phyloP scores from a whole-genome alignment of 2,113 vertebrate species.

The Platycercus adscitus region DNA sequence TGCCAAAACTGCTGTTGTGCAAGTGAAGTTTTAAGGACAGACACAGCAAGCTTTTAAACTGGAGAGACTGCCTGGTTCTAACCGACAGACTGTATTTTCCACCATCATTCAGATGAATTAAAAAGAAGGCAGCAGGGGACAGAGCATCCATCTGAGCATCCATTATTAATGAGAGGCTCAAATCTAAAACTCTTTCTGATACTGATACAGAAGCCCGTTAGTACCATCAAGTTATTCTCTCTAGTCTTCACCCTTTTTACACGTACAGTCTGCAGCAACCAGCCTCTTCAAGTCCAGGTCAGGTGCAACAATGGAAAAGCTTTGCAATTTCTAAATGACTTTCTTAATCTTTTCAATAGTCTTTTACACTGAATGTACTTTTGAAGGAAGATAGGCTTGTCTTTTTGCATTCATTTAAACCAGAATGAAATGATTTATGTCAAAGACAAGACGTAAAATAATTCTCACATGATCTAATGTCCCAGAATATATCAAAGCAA shows the following conservation, averaged over 20 bases:
- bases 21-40: not conserved
- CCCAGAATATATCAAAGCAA: not conserved
- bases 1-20: not conserved
- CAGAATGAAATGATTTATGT: not conserved
- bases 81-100: not conserved
- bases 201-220: not conserved
- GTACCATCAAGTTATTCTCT: not conserved
- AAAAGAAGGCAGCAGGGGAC: not conserved
- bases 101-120: not conserved
- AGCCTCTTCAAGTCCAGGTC: not conserved
- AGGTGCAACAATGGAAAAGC: not conserved
- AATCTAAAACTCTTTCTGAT: constrained; percentile 45
- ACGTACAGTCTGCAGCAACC: not conserved
- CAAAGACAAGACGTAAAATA: not conserved
- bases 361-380: not conserved
- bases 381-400: not conserved
- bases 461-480: not conserved
- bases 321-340: not conserved
- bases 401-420: constrained; percentile 7
- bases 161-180: constrained; percentile 51
- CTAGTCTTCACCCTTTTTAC: not conserved
- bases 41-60: not conserved
- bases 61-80: not conserved
- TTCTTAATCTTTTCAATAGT: not conserved
- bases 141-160: not conserved